Evolutionary conservation across 2,888 invertebrate species (phyloP).

Genomic region (Sepiola atlantica): DNA sequence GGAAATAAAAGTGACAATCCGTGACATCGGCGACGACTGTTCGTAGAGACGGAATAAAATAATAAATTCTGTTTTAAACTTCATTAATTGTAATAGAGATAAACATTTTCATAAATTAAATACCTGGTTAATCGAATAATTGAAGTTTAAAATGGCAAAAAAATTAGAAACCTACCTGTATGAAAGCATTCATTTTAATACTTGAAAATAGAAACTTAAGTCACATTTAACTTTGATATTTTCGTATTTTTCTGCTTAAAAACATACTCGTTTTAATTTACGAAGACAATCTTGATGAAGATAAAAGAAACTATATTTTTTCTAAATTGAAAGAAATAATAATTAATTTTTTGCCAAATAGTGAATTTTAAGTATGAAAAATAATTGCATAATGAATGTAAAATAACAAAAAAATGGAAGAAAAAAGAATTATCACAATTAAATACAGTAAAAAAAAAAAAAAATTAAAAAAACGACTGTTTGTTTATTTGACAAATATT

Average conservation of each 20-base stretch:
- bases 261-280: background rate
- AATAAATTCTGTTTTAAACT: background rate
- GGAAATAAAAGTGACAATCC: background rate
- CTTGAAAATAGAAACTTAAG: background rate
- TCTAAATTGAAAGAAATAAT: too few species aligned
- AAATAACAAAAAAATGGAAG: too few species aligned
- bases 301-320: background rate
- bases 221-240: background rate
- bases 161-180: conserved; percentile 67
- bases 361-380: too few species aligned
- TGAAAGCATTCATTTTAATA: conserved; percentile 60
- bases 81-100: background rate
- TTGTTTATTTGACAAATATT: too few species aligned
- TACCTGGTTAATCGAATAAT: background rate
- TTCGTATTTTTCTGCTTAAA: background rate
- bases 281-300: background rate
- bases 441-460: background rate
- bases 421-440: too few species aligned
- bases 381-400: too few species aligned
- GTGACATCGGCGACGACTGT: background rate
- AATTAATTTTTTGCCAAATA: too few species aligned
- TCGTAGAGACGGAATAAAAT: background rate
- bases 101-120: background rate
- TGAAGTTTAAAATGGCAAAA: conserved; percentile 5
- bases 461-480: background rate